phyloP scores from a whole-genome alignment of 2,797 vertebrate species.

The Acanthornis magna region DNA sequence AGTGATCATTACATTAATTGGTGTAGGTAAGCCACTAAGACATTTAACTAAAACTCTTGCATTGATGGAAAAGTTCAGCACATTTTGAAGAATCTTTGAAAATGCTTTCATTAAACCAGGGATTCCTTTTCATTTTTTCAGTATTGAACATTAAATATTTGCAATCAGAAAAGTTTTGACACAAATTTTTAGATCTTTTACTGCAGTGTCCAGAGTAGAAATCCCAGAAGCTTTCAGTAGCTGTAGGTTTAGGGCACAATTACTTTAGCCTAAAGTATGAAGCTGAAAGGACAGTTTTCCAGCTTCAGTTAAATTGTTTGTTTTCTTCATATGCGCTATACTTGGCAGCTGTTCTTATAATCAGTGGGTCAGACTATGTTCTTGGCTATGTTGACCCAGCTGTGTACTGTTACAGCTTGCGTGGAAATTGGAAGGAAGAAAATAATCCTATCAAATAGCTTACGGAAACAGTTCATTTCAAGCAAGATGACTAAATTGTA shows the following conservation, averaged over 20 bases:
- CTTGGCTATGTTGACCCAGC: conserved; percentile 17
- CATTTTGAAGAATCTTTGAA: not conserved
- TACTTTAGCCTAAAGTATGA: not conserved
- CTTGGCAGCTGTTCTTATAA: not conserved
- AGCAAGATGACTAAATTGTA: not conserved
- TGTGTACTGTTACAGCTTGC: not conserved
- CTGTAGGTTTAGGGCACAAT: not conserved
- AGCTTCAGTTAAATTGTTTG: not conserved
- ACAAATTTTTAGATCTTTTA: not conserved
- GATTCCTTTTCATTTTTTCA: not conserved
- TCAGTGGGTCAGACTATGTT: not conserved
- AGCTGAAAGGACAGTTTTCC: not conserved
- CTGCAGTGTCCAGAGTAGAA: not conserved
- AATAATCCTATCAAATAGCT: not conserved
- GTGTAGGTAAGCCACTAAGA: not conserved
- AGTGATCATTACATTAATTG: not conserved
- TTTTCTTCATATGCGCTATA: not conserved
- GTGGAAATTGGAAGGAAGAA: not conserved
- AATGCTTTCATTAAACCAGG: not conserved
- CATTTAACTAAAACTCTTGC: not conserved
- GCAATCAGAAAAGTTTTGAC: not conserved
- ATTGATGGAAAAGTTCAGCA: not conserved
- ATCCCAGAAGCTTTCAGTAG: not conserved
- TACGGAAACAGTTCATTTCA: not conserved
- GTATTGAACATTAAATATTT: not conserved